These are phyloP conservation scores for Cryptoleucopteryx plumbea DNA, from an alignment of 2,113 vertebrate genomes.

Conservation along the genomic window DNA sequence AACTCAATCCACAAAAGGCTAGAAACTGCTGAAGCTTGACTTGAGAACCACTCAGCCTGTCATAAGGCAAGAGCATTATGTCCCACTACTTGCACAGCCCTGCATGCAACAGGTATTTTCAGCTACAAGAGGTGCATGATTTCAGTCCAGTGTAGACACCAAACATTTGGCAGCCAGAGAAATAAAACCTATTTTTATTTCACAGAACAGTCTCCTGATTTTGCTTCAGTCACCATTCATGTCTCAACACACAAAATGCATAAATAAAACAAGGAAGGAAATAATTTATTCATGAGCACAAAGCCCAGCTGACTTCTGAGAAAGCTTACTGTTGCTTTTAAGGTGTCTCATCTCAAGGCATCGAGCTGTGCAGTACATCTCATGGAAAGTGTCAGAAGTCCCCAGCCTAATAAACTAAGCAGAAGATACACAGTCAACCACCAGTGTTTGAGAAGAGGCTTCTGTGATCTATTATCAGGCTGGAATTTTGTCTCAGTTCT, in stretches of 20 bases:
- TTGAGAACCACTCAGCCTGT: neutral
- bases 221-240: neutral
- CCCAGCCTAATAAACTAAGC: neutral
- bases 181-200: neutral
- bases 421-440: neutral
- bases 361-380: neutral
- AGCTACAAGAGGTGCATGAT: neutral
- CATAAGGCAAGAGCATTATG: too few species aligned
- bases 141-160: neutral
- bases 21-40: neutral
- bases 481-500: neutral
- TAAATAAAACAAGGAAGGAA: neutral
- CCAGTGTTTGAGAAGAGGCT: neutral
- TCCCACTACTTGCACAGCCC: neutral
- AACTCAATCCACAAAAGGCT: neutral
- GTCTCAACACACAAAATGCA: neutral
- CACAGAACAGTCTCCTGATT: neutral
- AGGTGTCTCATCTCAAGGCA: neutral
- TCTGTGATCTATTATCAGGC: neutral
- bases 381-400: neutral
- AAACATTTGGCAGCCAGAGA: neutral
- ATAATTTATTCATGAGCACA: conserved; percentile 33
- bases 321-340: neutral
- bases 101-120: neutral
- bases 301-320: neutral